phyloP scores from a whole-genome alignment of 1,140 invertebrate genomes.

The Penaeus indicus region DNA sequence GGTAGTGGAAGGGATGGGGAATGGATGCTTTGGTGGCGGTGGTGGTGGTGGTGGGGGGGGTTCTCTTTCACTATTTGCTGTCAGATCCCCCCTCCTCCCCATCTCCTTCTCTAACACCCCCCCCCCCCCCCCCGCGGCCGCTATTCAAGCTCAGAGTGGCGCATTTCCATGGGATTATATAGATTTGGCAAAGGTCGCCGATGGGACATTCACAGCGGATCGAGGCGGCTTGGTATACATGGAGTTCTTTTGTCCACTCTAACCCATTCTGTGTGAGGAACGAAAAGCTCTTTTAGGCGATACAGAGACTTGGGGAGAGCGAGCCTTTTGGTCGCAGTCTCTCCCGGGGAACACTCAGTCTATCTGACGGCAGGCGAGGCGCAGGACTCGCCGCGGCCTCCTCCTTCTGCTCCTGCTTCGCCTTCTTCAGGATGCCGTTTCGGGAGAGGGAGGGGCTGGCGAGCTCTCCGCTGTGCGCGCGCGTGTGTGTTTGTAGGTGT shows the following conservation, averaged over 20 bases:
- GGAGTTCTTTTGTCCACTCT: constrained; percentile 45
- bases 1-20: neutral
- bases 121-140: neutral
- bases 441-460: too few species aligned
- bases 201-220: constrained; percentile 46
- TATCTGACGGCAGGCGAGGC: constrained; percentile 40
- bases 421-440: too few species aligned
- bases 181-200: constrained; percentile 48
- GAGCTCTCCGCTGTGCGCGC: too few species aligned
- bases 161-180: constrained; percentile 52
- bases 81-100: constrained; percentile 2
- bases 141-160: constrained; percentile 42
- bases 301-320: neutral
- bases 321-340: constrained; percentile 22
- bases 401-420: neutral
- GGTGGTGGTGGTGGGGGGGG: too few species aligned
- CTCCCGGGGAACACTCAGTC: constrained; percentile 33
- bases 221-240: constrained; percentile 27
- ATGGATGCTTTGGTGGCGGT: neutral
- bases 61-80: constrained; percentile 24
- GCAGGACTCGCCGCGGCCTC: constrained; percentile 19
- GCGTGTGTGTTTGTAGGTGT: too few species aligned
- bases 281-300: constrained; percentile 44
- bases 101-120: neutral
- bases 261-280: constrained; percentile 51